Conservation (phyloP, 2,113 vertebrate genomes). For the Brachirus orientalis region DNA sequence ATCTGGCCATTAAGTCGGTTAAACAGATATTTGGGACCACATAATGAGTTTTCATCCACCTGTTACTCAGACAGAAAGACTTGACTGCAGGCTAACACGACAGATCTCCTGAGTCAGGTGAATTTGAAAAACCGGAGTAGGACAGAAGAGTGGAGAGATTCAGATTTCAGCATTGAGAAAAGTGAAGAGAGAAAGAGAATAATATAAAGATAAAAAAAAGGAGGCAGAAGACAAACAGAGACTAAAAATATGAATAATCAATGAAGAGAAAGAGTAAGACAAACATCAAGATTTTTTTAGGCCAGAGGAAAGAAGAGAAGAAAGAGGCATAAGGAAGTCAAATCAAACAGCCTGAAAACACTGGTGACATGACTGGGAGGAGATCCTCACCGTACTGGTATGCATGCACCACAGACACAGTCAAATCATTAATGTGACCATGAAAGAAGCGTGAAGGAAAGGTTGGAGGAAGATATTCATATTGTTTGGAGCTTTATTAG, state of each 20-base stretch:
- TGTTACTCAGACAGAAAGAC: no score
- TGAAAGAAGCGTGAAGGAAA: conserved; percentile 6
- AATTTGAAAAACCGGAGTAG: conserved; percentile 58
- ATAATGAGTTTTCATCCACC: no score
- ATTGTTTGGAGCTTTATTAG: conserved; percentile 34
- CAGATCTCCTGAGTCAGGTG: conserved; percentile 50
- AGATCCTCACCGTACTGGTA: conserved; percentile 8
- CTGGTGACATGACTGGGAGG: conserved; percentile 43
- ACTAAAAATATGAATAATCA: conserved; percentile 50
- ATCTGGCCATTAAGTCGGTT: no score
- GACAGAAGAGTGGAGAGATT: conserved; percentile 11
- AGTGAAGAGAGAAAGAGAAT: conserved; percentile 2
- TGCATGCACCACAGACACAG: conserved; percentile 7
- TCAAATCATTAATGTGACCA: background rate
- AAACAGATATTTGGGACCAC: no score
- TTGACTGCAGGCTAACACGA: conserved; percentile 44
- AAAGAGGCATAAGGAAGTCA: conserved; percentile 39
- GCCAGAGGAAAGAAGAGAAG: conserved; percentile 24
- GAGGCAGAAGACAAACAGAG: conserved; percentile 39
- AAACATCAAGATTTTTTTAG: conserved; percentile 53
- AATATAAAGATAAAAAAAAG: conserved; percentile 33
- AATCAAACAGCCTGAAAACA: conserved; percentile 66
- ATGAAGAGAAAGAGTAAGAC: conserved; percentile 49
- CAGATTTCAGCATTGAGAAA: conserved; percentile 2
- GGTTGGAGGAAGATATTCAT: background rate